Percentiles rank a stretch among this genome's conserved stretches.
phyloP scores from a whole-genome alignment of 2,797 vertebrate genomes.

The Epinephelus malabaricus region DNA sequence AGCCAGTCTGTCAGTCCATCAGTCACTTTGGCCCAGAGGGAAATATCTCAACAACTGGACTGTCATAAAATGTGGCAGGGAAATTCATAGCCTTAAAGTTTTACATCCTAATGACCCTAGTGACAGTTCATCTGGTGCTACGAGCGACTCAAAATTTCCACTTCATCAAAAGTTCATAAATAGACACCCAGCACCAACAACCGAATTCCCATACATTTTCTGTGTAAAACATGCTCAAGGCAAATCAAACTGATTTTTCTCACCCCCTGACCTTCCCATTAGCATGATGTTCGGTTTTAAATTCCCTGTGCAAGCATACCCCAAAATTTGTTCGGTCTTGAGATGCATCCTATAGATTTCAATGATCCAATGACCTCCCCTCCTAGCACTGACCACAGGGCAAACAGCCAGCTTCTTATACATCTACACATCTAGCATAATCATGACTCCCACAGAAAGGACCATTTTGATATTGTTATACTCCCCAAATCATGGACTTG shows the following conservation, averaged over 20 bases:
- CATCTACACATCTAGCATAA: background rate
- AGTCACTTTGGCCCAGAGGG: background rate
- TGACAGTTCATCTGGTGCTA: conserved; percentile 5
- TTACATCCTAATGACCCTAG: background rate
- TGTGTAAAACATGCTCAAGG: background rate
- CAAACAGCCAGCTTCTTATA: conserved; percentile 10
- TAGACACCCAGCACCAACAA: background rate
- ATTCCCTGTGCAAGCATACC: background rate
- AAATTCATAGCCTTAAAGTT: background rate
- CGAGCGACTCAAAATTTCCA: background rate
- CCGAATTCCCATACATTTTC: conserved; percentile 1
- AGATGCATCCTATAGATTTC: conserved; percentile 2
- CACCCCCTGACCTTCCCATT: background rate
- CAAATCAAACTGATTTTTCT: background rate
- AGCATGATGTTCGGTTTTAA: background rate
- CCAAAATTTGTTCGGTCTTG: background rate
- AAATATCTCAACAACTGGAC: conserved; percentile 19
- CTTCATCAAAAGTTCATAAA: background rate
- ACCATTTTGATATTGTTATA: conserved; percentile 13
- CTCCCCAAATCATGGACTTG: background rate
- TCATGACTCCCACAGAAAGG: conserved; percentile 3
- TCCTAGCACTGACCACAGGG: background rate
- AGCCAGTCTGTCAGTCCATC: conserved; percentile 1
- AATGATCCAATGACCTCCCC: conserved; percentile 3
- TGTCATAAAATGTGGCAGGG: conserved; percentile 1